Base-by-base conservation (phyloP, 2,113 vertebrate genomes). In the Oreochromis niloticus region DNA sequence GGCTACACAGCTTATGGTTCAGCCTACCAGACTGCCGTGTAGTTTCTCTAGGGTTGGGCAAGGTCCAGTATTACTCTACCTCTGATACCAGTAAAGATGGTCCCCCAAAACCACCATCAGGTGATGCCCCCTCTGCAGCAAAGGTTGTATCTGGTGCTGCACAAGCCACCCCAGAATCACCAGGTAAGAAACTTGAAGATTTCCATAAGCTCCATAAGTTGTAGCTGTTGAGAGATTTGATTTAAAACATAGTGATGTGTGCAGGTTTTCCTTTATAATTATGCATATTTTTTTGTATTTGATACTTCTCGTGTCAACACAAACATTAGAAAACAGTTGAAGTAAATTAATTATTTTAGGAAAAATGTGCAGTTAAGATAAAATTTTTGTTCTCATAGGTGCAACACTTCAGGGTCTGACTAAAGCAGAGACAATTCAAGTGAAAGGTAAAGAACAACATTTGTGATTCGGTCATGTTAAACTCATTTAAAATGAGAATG, bases 11-110 rank as follows among this genome's bases (percentile, higher is more conserved):
- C 79, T 82, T 97, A 50, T 96, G 96, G 92, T 95, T 92, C 11
- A 52, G 95, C 83, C 89, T 96, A 3, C 95, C 96, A 6, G 96
- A 94, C 86, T 92, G 83, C 82, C 93, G 95, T 36, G 90, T 96
- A 32, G 95, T 95, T 5, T 90, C 97, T 91, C 89, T 95, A 71
- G 73, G 96, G 17, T 86, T 95, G 85, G 95, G 91, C 54, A 97
- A 96, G 93, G 93, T 97, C 46, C 97, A 97, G 85, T 96, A 96
- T 94, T 99, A 97, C 90, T 98, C 97, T 36, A 97, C 97, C 36
- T 92, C 94, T 78, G 95, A 95, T 54, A 81, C 75, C 79, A 85
- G 88, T 90, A 96, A 96, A 93, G 94, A 96, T 79, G 95, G 46
- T 7, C 92, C 94, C 54, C 90, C 95, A 6, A 93, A 86, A 87